A percentile compares a stretch with the other conserved stretches of the same genome.
Conservation (phyloP, 2,797 vertebrate genomes). For the Australoheros facetus region DNA sequence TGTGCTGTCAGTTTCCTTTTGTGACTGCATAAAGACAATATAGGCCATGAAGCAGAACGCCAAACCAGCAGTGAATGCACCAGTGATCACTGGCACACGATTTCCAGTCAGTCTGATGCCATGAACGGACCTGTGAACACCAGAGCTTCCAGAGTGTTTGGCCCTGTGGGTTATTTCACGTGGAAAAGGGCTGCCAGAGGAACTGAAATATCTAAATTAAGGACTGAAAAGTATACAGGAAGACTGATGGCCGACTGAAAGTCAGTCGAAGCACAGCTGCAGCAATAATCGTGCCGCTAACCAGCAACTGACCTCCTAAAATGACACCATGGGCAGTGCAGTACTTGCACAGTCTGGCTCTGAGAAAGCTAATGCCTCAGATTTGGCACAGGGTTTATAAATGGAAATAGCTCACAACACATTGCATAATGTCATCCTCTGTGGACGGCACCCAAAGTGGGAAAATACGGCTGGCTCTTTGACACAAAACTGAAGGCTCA, state of each 20-base stretch:
- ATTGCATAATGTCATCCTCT: background rate
- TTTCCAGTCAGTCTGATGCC: background rate
- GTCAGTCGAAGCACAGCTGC: background rate
- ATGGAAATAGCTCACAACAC: background rate
- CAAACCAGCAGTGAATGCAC: background rate
- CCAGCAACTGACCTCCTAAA: conserved; percentile 8
- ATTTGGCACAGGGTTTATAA: conserved; percentile 1
- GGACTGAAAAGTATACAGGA: background rate
- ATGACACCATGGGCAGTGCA: background rate
- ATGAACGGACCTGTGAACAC: background rate
- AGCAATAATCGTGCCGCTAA: background rate
- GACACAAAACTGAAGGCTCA: background rate
- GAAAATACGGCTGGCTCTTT: background rate
- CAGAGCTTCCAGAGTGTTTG: background rate
- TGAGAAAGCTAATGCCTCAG: background rate
- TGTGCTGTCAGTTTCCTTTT: background rate
- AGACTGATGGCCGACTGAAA: background rate
- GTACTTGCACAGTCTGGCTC: background rate
- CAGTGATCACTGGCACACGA: background rate
- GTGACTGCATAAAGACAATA: background rate
- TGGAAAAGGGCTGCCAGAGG: background rate
- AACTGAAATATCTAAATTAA: background rate
- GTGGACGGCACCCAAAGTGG: background rate
- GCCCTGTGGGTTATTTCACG: background rate
- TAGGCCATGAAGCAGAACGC: background rate